Base-by-base conservation (phyloP, 2,113 vertebrate genomes). In the Hemicordylus capensis region DNA sequence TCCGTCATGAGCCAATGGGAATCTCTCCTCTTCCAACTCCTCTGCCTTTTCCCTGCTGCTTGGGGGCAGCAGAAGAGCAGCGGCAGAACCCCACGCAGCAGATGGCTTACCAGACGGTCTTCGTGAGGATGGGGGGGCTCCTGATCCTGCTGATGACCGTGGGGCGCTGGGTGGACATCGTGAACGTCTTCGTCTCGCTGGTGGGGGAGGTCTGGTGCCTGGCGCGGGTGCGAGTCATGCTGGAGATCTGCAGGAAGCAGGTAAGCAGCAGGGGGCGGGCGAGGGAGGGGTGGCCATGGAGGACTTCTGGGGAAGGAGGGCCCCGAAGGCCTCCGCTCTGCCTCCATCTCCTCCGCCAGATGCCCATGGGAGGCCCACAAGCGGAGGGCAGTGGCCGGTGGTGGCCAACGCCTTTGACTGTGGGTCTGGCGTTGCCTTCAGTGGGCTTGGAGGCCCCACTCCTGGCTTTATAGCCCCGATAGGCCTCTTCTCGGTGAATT, bases 91-190 rank as follows among this genome's bases (percentile, higher is more conserved):
- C 91, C 0, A 85, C 91, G 3, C 64, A 94, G 78, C 94, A 94
- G 86, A 64, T 66, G 10, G 92, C 94, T 9, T 82, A 97, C 9
- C 97, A 96, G 93, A 95, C 97, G 0, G 97, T 97, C 67, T 91
- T 96, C 84, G 97, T 99, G 31, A 96, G 98, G 46, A 97, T 99
- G 90, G 97, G 97, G 0, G 96, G 97, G n/a, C 96, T 99, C 86
- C 94, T 97, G 77, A 94, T 99, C 88, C 96, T 99, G 92, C 97
- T 99, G 94, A 96, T 99, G 93, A 97, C 97, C 0, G 96, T 99
- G 22, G 98, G 98, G 66, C 96, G 93, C 5, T 99, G 98, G 98
- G 88, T 84, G 0, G 98, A 99, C 81, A 93, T 99, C 86, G 76
- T 98, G 54, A 97, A 98, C 59, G 46, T 98, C 83, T 6, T 98